Evolutionary conservation across 2,797 vertebrate genomes (phyloP).

Genomic region (Coracias cyanogaster): DNA sequence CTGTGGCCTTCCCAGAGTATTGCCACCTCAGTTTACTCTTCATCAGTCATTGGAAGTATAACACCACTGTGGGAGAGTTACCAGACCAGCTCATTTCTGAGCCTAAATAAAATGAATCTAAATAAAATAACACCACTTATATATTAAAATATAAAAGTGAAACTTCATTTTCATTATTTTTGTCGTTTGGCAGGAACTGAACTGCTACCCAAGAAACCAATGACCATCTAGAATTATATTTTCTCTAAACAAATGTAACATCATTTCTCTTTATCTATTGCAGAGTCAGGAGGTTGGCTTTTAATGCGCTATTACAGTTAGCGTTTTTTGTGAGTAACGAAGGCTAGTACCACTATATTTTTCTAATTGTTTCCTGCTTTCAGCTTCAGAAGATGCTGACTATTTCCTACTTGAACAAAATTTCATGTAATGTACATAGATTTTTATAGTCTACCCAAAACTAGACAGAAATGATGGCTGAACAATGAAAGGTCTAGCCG

Average conservation of each 20-base stretch:
- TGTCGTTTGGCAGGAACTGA: neutral
- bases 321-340: neutral
- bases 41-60: neutral
- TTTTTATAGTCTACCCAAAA: neutral
- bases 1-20: conserved; percentile 1
- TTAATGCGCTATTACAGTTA: neutral
- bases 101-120: neutral
- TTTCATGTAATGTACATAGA: neutral
- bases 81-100: conserved; percentile 4
- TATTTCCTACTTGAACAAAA: neutral
- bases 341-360: neutral
- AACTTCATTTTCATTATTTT: neutral
- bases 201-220: neutral
- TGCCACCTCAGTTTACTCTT: neutral
- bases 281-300: neutral
- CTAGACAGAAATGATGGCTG: neutral
- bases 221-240: neutral
- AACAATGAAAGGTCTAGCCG: neutral
- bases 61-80: neutral
- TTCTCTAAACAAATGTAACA: neutral
- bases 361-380: neutral
- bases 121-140: neutral
- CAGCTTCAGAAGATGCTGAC: neutral
- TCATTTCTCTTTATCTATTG: neutral
- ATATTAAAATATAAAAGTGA: neutral